A percentile compares a stretch with the other conserved stretches of the same genome.
Evolutionary conservation across 2,888 invertebrate genomes (phyloP).

Genomic region (Chrysopilus asiliformis): DNA sequence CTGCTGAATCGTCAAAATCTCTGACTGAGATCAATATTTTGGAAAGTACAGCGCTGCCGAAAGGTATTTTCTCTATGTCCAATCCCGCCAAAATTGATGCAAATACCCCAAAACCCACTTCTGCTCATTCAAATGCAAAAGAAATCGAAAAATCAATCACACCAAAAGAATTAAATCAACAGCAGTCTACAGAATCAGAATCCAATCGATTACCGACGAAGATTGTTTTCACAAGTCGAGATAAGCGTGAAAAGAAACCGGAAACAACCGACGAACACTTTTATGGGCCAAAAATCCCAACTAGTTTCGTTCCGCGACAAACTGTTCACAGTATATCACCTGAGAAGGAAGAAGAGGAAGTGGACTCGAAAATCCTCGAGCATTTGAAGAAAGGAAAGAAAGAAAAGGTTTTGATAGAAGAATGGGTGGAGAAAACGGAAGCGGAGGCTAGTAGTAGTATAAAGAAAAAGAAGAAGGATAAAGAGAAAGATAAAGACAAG

Average conservation of each 20-base stretch:
- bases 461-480: slow-evolving; percentile 12
- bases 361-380: slow-evolving; percentile 12
- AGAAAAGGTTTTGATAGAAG: slow-evolving; percentile 16
- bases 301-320: background rate
- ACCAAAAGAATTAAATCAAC: background rate
- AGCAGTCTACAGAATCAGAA: background rate
- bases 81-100: background rate
- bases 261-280: slow-evolving; percentile 7
- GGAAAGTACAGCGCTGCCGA: slow-evolving; percentile 53
- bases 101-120: slow-evolving; percentile 9
- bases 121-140: background rate
- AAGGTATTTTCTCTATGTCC: slow-evolving; percentile 47
- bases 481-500: slow-evolving; percentile 12
- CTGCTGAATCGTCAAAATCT: slow-evolving; percentile 22
- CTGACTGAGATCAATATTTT: slow-evolving; percentile 41
- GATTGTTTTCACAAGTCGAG: background rate
- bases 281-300: slow-evolving; percentile 26
- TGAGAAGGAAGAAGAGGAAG: background rate
- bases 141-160: background rate
- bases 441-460: slow-evolving; percentile 8
- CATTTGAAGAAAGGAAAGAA: slow-evolving; percentile 11
- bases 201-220: slow-evolving; percentile 1
- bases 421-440: slow-evolving; percentile 22
- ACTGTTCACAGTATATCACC: background rate
- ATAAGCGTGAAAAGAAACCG: background rate